These are phyloP conservation scores for Hymenochirus boettgeri DNA, from an alignment of 2,113 vertebrate species.

Conservation along the genomic window DNA sequence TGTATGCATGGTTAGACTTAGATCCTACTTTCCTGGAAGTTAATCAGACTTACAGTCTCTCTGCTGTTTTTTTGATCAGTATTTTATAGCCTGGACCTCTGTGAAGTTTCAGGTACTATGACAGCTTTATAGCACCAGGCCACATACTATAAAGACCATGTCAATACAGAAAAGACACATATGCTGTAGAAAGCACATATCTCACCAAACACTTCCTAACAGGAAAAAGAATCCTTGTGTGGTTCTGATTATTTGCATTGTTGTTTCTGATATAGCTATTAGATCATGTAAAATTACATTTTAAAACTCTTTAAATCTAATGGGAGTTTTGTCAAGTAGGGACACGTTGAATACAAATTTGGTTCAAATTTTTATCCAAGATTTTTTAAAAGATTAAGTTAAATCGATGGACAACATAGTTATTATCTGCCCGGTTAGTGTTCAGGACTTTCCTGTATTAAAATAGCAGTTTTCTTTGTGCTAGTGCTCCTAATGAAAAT, in stretches of 20 bases:
- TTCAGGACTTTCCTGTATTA: too few relatives aligned
- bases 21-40: constrained; percentile 38
- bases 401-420: too few relatives aligned
- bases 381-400: too few relatives aligned
- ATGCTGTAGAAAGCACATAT: constrained; percentile 17
- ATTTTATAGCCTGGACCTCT: constrained; percentile 32
- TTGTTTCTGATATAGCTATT: too few relatives aligned
- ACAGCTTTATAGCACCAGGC: constrained; percentile 4
- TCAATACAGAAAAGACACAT: constrained; percentile 33
- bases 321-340: too few relatives aligned
- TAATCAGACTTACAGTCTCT: constrained; percentile 32
- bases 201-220: constrained; percentile 27
- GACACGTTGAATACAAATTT: too few relatives aligned
- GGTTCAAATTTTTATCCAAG: too few relatives aligned
- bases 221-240: neutral
- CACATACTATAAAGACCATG: constrained; percentile 28
- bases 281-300: too few relatives aligned
- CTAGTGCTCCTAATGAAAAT: too few relatives aligned
- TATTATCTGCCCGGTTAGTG: too few relatives aligned
- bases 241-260: neutral
- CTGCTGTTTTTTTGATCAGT: constrained; percentile 41
- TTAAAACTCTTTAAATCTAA: too few relatives aligned
- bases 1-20: constrained; percentile 16
- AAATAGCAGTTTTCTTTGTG: too few relatives aligned
- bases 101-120: constrained; percentile 18